phyloP scores from a whole-genome alignment of 2,113 vertebrate species.

The Sebastes schlegelii region DNA sequence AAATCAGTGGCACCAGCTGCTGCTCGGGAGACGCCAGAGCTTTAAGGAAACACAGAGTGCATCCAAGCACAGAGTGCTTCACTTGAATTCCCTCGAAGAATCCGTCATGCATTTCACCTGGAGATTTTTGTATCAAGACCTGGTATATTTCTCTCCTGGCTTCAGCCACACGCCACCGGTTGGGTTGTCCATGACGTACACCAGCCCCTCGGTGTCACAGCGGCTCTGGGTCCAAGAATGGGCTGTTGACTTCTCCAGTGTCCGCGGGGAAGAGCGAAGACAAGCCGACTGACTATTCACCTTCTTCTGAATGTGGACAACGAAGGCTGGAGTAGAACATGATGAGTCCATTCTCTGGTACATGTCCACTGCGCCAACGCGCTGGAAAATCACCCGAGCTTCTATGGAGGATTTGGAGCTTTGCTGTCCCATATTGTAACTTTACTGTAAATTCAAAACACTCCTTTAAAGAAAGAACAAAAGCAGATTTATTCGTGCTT shows the following conservation, averaged over 20 bases:
- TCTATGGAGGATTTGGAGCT: constrained; percentile 71
- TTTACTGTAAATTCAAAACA: background rate
- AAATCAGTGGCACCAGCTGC: constrained; percentile 18
- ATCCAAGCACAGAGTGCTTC: background rate
- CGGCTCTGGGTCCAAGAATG: constrained; percentile 49
- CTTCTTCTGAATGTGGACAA: constrained; percentile 59
- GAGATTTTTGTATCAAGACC: constrained; percentile 56
- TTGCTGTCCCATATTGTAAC: constrained; percentile 78
- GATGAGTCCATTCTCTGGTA: constrained; percentile 42
- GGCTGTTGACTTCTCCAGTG: constrained; percentile 1
- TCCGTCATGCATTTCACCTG: background rate
- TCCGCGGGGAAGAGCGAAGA: constrained; percentile 4
- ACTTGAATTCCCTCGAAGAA: background rate
- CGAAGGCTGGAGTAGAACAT: constrained; percentile 20
- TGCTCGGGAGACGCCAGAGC: background rate
- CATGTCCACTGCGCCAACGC: constrained; percentile 24
- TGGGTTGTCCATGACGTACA: constrained; percentile 82
- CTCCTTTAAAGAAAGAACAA: background rate
- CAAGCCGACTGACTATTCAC: constrained; percentile 1
- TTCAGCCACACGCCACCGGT: constrained; percentile 85
- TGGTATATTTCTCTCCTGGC: constrained; percentile 66
- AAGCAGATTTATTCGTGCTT: background rate
- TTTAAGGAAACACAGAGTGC: background rate
- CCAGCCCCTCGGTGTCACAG: constrained; percentile 69
- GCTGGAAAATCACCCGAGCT: constrained; percentile 57